Percentiles rank a stretch among this genome's conserved stretches.
These are phyloP conservation scores for Hypocryptadius cinnamomeus DNA, from an alignment of 2,113 vertebrate species.

Conservation along the genomic window DNA sequence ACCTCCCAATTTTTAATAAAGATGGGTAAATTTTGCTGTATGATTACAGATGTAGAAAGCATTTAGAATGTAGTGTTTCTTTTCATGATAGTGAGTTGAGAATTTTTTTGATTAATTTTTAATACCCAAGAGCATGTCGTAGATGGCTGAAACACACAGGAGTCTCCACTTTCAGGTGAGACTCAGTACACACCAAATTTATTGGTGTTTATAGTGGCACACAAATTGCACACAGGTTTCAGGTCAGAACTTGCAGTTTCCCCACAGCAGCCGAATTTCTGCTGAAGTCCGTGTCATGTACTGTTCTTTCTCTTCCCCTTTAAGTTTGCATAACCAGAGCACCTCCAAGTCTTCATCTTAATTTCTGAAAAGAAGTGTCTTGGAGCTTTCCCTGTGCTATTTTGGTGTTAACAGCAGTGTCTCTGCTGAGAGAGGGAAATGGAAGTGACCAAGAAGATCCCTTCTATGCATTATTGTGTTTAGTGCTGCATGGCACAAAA, in stretches of 20 bases:
- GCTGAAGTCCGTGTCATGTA: neutral
- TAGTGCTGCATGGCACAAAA: neutral
- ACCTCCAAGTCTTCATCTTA: neutral
- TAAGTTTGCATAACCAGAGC: neutral
- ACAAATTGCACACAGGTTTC: neutral
- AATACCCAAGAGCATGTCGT: rapidly evolving
- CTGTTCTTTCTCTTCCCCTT: neutral
- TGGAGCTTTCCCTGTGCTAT: neutral
- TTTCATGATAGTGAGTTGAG: neutral
- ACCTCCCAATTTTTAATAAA: neutral
- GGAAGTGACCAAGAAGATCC: neutral
- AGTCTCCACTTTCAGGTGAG: neutral
- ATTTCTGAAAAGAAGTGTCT: neutral
- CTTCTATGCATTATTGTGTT: neutral
- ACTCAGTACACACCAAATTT: neutral
- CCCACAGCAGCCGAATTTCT: neutral
- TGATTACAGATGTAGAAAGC: neutral
- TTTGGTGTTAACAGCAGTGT: neutral
- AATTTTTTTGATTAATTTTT: neutral
- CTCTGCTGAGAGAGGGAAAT: neutral
- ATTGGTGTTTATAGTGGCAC: neutral
- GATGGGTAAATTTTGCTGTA: neutral
- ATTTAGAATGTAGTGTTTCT: neutral
- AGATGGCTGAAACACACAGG: neutral
- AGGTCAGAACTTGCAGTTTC: neutral